Conservation (phyloP, 2,797 vertebrate species). For the Adrianichthys oophorus region DNA sequence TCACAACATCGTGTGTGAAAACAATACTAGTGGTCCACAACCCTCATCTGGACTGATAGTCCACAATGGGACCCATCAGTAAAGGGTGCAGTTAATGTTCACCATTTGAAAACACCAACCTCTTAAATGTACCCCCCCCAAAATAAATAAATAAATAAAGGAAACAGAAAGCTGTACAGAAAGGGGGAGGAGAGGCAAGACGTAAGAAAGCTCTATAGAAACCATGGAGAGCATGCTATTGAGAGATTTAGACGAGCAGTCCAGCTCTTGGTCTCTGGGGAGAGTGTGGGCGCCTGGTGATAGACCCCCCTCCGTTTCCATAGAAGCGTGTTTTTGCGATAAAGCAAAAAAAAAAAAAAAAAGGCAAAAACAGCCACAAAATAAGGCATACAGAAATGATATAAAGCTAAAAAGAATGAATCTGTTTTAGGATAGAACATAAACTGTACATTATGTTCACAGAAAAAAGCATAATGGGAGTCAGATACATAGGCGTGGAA, state of each 20-base stretch:
- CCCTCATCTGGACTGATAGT: slow-evolving; percentile 25
- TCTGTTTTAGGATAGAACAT: background rate
- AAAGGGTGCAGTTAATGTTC: slow-evolving; percentile 6
- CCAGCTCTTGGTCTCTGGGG: slow-evolving; percentile 56
- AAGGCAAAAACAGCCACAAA: slow-evolving; percentile 26
- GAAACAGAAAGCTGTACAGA: slow-evolving; percentile 13
- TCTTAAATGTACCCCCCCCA: slow-evolving; percentile 11
- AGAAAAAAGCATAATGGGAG: no score
- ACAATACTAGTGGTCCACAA: slow-evolving; percentile 4
- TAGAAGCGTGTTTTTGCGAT: slow-evolving; percentile 64
- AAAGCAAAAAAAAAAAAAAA: slow-evolving; percentile 29
- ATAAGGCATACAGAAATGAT: slow-evolving; percentile 29
- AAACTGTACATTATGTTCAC: no score
- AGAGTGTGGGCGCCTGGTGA: slow-evolving; percentile 70
- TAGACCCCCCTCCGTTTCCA: slow-evolving; percentile 69
- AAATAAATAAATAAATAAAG: slow-evolving; percentile 31
- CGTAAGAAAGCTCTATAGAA: slow-evolving; percentile 35
- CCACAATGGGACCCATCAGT: slow-evolving; percentile 6
- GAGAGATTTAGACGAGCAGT: slow-evolving; percentile 65
- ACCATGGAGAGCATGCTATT: slow-evolving; percentile 33
- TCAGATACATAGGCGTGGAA: no score
- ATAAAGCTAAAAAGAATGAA: background rate
- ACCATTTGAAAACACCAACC: slow-evolving; percentile 10
- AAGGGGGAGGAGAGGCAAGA: slow-evolving; percentile 4
- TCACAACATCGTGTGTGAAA: slow-evolving; percentile 21